Evolutionary conservation across 2,888 invertebrate species (phyloP).

Genomic region (Chrysina gloriosa): DNA sequence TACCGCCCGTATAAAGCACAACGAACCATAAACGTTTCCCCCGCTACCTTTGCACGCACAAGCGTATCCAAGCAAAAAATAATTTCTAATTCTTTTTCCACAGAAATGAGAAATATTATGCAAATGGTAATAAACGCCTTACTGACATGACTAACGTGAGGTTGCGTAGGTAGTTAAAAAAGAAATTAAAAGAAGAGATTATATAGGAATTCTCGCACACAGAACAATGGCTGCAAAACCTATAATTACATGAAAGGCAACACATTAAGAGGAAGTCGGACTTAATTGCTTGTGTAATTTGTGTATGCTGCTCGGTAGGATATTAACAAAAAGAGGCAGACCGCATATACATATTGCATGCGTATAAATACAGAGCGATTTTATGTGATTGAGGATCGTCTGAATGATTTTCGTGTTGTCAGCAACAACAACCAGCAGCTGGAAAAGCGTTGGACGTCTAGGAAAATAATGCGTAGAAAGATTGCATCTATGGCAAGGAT

Average conservation of each 20-base stretch:
- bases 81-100: not conserved
- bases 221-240: slow-evolving; percentile 29
- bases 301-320: not conserved
- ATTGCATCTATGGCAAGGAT: too few relatives aligned
- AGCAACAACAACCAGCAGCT: too few relatives aligned
- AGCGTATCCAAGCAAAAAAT: too few relatives aligned
- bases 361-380: too few relatives aligned
- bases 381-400: too few relatives aligned
- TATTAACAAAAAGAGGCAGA: not conserved
- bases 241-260: slow-evolving; percentile 34
- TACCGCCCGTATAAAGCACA: too few relatives aligned
- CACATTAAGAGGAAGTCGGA: slow-evolving; percentile 32
- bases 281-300: slow-evolving; percentile 37
- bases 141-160: slow-evolving; percentile 19
- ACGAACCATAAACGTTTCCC: too few relatives aligned
- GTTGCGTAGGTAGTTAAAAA: not conserved
- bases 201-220: slow-evolving; percentile 27
- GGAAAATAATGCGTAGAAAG: too few relatives aligned
- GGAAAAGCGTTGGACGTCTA: too few relatives aligned
- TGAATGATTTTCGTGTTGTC: too few relatives aligned
- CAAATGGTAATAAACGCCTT: slow-evolving; percentile 20
- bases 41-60: too few relatives aligned
- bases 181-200: slow-evolving; percentile 26
- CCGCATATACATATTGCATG: too few relatives aligned
- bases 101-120: not conserved